Conservation (phyloP, 2,797 vertebrate genomes). For the Sylvia borin region DNA sequence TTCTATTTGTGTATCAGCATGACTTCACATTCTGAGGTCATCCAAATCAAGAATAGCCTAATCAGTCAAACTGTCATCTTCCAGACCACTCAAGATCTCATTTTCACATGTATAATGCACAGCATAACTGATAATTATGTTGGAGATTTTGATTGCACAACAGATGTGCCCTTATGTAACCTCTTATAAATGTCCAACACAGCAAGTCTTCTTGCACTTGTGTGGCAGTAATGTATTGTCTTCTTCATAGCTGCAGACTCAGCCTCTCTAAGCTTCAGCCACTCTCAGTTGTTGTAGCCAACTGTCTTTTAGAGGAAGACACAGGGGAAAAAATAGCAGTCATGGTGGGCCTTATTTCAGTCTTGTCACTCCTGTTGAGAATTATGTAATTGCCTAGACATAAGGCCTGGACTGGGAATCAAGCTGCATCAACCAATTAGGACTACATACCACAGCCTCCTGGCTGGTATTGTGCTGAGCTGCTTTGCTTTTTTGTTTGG, state of each 20-base stretch:
- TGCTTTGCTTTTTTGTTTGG: background rate
- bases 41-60: background rate
- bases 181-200: background rate
- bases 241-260: background rate
- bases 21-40: background rate
- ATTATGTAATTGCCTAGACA: background rate
- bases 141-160: background rate
- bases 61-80: background rate
- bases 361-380: background rate
- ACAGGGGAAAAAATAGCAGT: background rate
- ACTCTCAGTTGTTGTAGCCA: background rate
- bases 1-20: background rate
- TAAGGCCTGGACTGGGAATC: background rate
- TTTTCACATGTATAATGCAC: accelerated
- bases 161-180: background rate
- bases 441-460: background rate
- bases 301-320: background rate
- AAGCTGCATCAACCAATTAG: background rate
- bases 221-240: background rate
- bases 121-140: background rate
- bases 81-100: background rate
- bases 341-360: background rate
- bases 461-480: background rate
- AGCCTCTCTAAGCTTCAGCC: background rate
- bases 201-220: background rate